phyloP scores from a whole-genome alignment of 2,113 vertebrate genomes.

The Amblyopsis rosae region DNA sequence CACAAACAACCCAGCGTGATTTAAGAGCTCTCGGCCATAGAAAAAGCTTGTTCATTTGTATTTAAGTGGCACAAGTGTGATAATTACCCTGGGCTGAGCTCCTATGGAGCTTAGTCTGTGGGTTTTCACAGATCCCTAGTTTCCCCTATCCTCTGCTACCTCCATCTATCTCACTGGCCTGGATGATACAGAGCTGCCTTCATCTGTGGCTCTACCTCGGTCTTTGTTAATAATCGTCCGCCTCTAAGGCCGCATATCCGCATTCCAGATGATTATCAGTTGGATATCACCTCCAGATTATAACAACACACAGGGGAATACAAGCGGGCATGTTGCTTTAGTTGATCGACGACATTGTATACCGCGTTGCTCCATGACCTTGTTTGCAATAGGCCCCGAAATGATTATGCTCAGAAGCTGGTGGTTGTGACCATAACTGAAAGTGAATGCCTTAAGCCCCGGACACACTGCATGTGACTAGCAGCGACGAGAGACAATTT shows the following conservation, averaged over 20 bases:
- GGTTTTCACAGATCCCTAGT: slow-evolving; percentile 42
- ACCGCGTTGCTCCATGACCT: neutral
- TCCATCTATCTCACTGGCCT: slow-evolving; percentile 51
- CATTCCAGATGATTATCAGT: slow-evolving; percentile 38
- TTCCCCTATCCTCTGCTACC: slow-evolving; percentile 13
- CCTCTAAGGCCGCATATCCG: slow-evolving; percentile 26
- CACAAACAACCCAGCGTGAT: slow-evolving; percentile 28
- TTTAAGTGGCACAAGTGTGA: slow-evolving; percentile 44
- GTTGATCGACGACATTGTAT: slow-evolving; percentile 17
- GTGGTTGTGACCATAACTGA: neutral
- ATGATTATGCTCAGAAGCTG: neutral
- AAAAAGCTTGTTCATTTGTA: slow-evolving; percentile 50
- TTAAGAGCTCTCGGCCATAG: slow-evolving; percentile 30
- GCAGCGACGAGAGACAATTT: too few species aligned
- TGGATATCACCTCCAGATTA: slow-evolving; percentile 14
- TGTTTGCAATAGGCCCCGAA: neutral
- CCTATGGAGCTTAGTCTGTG: slow-evolving; percentile 30
- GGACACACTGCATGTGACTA: too few species aligned
- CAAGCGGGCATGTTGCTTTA: slow-evolving; percentile 34
- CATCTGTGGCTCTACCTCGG: slow-evolving; percentile 37
- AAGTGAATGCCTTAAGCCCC: neutral
- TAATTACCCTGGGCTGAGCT: slow-evolving; percentile 48
- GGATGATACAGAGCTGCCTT: slow-evolving; percentile 56
- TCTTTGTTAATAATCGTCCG: slow-evolving; percentile 56
- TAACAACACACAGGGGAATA: slow-evolving; percentile 8